Base-by-base conservation (phyloP, 2,888 invertebrate genomes). In the Rhingia campestris region DNA sequence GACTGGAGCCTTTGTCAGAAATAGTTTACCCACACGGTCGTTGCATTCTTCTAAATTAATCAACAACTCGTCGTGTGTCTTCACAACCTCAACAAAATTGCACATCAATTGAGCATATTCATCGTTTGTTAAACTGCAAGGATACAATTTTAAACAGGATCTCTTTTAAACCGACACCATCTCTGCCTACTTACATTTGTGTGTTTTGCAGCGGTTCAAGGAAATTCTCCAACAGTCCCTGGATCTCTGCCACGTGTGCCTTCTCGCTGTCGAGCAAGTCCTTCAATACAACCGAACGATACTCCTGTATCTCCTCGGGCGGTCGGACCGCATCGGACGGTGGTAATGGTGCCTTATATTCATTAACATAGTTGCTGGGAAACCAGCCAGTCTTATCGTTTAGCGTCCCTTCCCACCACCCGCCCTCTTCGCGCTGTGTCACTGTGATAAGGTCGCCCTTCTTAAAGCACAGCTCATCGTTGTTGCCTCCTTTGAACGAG, bases 401-500 rank as follows among this genome's bases (percentile, higher is more conserved):
- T 59, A 99, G 92, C 6, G 99, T 99, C 10, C 99, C 99, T 93
- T 99, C 99, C 99, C 99, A 99, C 99, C 99, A 99, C 51, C 99
- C 99, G 69, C 98, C 99, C 89, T 99, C 98, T 89, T 97, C 96
- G 77, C 94, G 95, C 92, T 99, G 99, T 39, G 99, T 98, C 74
- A 99, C 96, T 43, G 98, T 98, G 88, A 99, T 99, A 87, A 98
- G 93, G 92, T 99, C 99, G 67, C 98, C 98, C 92, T 98, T 99
- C 88, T 95, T 95, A 92, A 99, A 98, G 90, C 97, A 97, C 87
- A 99, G 92, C 94, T 99, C 99, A 92, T 99, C 99, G 92, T 99
- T 99, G 91, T 99, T 99, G 90, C 95, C 96, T 86, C 98, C 98
- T 92, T 96, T 97, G 92, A 98, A 99, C 79, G 96, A 95, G 92